Percentiles rank a stretch among this genome's conserved stretches.
phyloP scores from a whole-genome alignment of 2,888 invertebrate species.

The Habrosyne pyritoides region DNA sequence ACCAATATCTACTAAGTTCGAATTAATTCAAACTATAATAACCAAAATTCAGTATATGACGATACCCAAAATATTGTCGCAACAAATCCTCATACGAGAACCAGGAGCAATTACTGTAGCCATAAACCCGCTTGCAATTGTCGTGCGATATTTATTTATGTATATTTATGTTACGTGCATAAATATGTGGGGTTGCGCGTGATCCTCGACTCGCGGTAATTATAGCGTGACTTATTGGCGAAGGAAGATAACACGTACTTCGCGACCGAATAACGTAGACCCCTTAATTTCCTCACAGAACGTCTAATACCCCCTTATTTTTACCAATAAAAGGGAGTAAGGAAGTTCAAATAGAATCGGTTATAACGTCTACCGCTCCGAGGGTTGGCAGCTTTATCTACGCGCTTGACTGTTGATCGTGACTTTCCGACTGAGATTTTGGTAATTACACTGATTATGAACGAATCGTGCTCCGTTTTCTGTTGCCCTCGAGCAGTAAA shows the following conservation, averaged over 20 bases:
- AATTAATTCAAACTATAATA: not conserved
- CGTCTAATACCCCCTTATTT: conserved; percentile 14
- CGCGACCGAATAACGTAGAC: conserved; percentile 52
- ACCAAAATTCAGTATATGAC: conserved; percentile 29
- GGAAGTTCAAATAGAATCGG: conserved; percentile 50
- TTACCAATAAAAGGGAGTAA: conserved; percentile 19
- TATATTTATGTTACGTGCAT: conserved; percentile 68
- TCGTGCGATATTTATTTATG: conserved; percentile 66
- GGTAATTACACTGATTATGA: conserved; percentile 80
- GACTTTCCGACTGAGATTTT: conserved; percentile 78
- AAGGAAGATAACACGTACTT: conserved; percentile 77
- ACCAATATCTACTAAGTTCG: too few relatives aligned
- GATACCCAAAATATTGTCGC: conserved; percentile 36
- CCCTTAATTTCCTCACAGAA: conserved; percentile 27
- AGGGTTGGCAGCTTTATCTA: conserved; percentile 78
- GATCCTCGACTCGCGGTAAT: conserved; percentile 76
- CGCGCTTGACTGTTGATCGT: conserved; percentile 76
- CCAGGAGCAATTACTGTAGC: conserved; percentile 57
- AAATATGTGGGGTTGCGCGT: conserved; percentile 75
- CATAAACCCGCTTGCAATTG: conserved; percentile 62
- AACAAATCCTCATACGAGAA: conserved; percentile 35
- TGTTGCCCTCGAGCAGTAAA: conserved; percentile 37
- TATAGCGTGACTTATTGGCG: conserved; percentile 82
- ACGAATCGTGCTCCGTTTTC: conserved; percentile 56
- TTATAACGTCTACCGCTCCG: conserved; percentile 53